Conservation (phyloP, 2,797 vertebrate species). For the Microcaecilia unicolor region DNA sequence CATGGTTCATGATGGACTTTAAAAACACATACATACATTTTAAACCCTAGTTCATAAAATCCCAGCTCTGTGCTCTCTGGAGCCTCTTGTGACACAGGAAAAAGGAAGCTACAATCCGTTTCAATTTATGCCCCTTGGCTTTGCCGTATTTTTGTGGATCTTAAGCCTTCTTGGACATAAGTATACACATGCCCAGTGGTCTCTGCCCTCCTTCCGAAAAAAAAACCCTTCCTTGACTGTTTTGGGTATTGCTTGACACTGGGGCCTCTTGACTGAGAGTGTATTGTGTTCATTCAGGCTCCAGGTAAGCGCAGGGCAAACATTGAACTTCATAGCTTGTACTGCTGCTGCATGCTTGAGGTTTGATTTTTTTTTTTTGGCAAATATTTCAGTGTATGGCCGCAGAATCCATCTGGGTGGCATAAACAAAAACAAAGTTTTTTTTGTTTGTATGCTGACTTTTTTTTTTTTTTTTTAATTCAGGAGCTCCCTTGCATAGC, state of each 20-base stretch:
- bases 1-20: too few species aligned
- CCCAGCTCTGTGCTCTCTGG: too few species aligned
- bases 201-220: too few species aligned
- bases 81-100: too few species aligned
- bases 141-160: too few species aligned
- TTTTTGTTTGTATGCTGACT: constrained; percentile 36
- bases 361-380: constrained; percentile 43
- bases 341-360: constrained; percentile 33
- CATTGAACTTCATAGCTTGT: constrained; percentile 39
- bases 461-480: constrained; percentile 24
- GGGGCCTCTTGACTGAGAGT: constrained; percentile 16
- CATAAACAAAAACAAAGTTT: constrained; percentile 36
- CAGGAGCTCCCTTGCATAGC: constrained; percentile 9
- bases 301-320: constrained; percentile 40
- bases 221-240: constrained; percentile 20
- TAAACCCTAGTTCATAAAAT: too few species aligned
- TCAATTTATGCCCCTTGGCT: too few species aligned
- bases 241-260: constrained; percentile 27
- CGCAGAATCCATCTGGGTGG: constrained; percentile 37
- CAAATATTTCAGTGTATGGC: constrained; percentile 38
- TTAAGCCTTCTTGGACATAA: too few species aligned
- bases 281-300: constrained; percentile 28
- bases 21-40: too few species aligned
- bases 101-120: too few species aligned
- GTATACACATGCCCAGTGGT: too few species aligned